Base-by-base conservation (phyloP, 2,888 invertebrate species). In the Brenthis daphne region DNA sequence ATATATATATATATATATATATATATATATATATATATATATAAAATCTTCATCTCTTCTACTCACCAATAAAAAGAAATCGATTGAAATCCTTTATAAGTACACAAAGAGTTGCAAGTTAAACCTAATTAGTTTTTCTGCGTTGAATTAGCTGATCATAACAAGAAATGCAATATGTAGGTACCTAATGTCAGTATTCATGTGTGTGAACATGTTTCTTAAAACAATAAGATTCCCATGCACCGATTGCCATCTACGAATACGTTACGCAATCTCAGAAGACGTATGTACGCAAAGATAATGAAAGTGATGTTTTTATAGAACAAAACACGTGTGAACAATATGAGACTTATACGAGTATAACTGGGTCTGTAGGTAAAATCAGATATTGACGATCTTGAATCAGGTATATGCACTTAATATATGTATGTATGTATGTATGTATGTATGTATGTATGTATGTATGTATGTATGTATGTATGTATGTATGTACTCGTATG, bases 151-250 rank as follows among this genome's bases (percentile, higher is more conserved):
- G 79, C 79, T 80, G 81, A 88, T 86, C 85, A 85, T 83, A 84
- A 83, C 75, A 76, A 79, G 77, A 72, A 74, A 72, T 77, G 83
- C 80, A 78, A 80, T 80, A 80, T 80, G 79, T n/a, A n/a, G n/a
- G n/a, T 79, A 78, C 79, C 81, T 79, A 82, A 81, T 77, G 82
- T 78, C 82, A 80, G 84, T 84, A 86, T 88, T 87, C 87, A 84
- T 83, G 87, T 90, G 88, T 90, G 91, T 85, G 90, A 90, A 88
- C 84, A 79, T 72, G 75, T 76, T 77, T 76, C 76, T 76, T 64
- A 69, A 73, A 83, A 89, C 88, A 89, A 89, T 89, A 75, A 75
- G 75, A 76, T 89, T 89, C 90, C 84, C 90, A 89, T 87, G 86
- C 85, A 85, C 85, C 82, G 89, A 88, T 90, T 87, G 86, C 82